A percentile compares a stretch with the other conserved stretches of the same genome.
phyloP scores from a whole-genome alignment of 2,113 vertebrate genomes.

The Colaptes auratus region DNA sequence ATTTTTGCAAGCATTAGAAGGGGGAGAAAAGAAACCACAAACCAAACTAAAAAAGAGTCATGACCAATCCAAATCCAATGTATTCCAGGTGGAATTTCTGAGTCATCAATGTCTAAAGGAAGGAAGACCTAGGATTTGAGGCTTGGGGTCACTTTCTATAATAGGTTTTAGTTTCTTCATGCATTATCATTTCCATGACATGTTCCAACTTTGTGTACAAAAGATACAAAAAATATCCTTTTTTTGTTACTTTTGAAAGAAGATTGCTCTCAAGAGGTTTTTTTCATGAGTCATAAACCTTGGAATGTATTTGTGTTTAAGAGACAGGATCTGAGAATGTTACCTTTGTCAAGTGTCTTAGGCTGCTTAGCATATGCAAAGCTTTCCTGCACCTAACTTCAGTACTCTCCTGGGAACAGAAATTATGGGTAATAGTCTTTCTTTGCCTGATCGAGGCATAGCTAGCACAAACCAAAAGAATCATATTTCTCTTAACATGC shows the following conservation, averaged over 20 bases:
- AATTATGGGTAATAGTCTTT: background rate
- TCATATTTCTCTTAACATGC: background rate
- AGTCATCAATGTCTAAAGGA: background rate
- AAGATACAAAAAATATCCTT: background rate
- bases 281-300: background rate
- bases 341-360: background rate
- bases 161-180: background rate
- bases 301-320: background rate
- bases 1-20: background rate
- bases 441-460: background rate
- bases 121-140: background rate
- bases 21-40: fast-evolving
- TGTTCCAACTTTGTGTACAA: background rate
- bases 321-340: background rate
- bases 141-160: background rate
- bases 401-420: background rate
- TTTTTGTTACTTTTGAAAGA: background rate
- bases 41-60: background rate
- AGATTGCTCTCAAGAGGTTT: background rate
- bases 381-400: background rate
- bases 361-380: background rate
- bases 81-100: background rate
- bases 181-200: background rate
- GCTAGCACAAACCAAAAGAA: background rate
- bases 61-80: background rate